Percentiles rank a stretch among this genome's conserved stretches.
Evolutionary conservation across 2,113 vertebrate genomes (phyloP).

Genomic region (Gnathochromis pfefferi): DNA sequence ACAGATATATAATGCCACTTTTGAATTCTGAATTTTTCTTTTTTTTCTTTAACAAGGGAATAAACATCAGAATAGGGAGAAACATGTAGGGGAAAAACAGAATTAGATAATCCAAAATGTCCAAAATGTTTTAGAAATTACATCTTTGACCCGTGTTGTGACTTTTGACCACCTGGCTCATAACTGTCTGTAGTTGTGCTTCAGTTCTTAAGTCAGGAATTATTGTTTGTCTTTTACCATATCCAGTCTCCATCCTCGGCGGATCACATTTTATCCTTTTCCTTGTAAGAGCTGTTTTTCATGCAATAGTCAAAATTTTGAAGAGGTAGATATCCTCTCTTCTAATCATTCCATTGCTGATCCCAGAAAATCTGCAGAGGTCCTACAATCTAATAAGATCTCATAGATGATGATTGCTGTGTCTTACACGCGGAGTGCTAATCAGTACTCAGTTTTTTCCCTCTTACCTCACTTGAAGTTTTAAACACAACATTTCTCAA

Average conservation of each 20-base stretch:
- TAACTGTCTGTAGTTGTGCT: neutral
- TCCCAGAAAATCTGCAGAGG: neutral
- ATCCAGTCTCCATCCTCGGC: neutral
- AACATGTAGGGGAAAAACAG: fast-evolving
- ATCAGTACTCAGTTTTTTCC: neutral
- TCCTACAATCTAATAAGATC: neutral
- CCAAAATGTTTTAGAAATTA: neutral
- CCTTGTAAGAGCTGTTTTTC: neutral
- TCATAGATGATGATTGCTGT: neutral
- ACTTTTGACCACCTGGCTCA: neutral
- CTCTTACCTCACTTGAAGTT: neutral
- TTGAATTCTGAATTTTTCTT: neutral
- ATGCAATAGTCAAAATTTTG: neutral
- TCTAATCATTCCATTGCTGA: neutral
- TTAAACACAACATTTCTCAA: neutral
- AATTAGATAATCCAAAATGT: neutral
- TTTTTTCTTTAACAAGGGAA: fast-evolving
- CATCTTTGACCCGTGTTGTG: neutral
- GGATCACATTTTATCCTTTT: neutral
- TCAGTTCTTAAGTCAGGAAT: neutral
- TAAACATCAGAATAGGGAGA: neutral
- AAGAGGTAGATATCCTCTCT: neutral
- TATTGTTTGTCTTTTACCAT: neutral
- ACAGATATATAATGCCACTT: neutral
- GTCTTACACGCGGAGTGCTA: neutral